A percentile compares a stretch with the other conserved stretches of the same genome.
Evolutionary conservation across 2,797 vertebrate genomes (phyloP).

Genomic region (Centroberyx gerrardi): DNA sequence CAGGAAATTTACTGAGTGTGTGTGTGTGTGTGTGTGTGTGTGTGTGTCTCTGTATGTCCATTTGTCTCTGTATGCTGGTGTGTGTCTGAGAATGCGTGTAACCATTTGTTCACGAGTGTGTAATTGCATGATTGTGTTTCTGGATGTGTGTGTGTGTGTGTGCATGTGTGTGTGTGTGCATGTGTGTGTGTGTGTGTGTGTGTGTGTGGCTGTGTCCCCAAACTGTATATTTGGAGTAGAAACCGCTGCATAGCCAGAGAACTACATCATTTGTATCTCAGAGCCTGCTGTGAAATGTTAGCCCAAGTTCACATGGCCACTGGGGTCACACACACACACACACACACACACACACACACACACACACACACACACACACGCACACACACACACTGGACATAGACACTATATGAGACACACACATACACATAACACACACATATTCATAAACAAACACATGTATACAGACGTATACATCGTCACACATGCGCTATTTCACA

Average conservation of each 20-base stretch:
- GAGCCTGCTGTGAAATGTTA: slow-evolving; percentile 32
- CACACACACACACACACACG: background rate
- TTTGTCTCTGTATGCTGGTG: slow-evolving; percentile 18
- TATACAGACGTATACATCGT: too few relatives aligned
- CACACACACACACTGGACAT: slow-evolving; percentile 11
- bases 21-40: slow-evolving; percentile 6
- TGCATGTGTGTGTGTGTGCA: slow-evolving; percentile 17
- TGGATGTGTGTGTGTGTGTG: slow-evolving; percentile 18
- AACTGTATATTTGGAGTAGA: slow-evolving; percentile 70
- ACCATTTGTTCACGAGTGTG: too few relatives aligned
- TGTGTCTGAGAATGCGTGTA: slow-evolving; percentile 5
- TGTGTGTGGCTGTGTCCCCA: slow-evolving; percentile 33
- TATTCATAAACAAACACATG: slow-evolving; percentile 1
- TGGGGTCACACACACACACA: background rate
- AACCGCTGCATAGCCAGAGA: slow-evolving; percentile 65
- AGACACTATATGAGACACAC: slow-evolving; percentile 2
- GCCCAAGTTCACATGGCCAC: slow-evolving; percentile 24
- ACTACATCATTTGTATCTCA: slow-evolving; percentile 52
- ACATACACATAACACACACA: background rate
- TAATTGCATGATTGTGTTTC: background rate
- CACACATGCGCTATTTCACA: slow-evolving; percentile 4
- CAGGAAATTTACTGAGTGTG: background rate
- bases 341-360: slow-evolving; percentile 1
- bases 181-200: slow-evolving; percentile 17
- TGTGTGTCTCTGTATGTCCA: slow-evolving; percentile 10